Evolutionary conservation across 2,113 vertebrate species (phyloP).

Genomic region (Pseudorectes ferrugineus): DNA sequence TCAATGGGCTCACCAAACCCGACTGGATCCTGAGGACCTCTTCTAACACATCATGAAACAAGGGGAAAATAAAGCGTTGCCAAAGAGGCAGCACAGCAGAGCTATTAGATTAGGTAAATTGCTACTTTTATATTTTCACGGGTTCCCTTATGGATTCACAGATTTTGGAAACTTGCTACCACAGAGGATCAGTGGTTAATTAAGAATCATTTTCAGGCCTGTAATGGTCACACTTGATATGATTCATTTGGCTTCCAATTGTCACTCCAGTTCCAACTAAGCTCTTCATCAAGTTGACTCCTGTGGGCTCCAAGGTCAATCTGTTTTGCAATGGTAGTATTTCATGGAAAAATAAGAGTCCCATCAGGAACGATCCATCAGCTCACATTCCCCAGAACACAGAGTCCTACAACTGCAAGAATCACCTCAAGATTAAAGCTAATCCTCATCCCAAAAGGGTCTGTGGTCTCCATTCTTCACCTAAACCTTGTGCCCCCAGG

Average conservation of each 20-base stretch:
- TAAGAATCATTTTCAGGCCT: slow-evolving; percentile 79
- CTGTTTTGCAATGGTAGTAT: slow-evolving; percentile 62
- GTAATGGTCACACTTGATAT: slow-evolving; percentile 79
- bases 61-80: slow-evolving; percentile 2
- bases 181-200: slow-evolving; percentile 83
- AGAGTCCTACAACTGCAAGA: slow-evolving; percentile 64
- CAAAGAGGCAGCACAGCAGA: neutral
- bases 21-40: neutral
- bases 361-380: slow-evolving; percentile 56
- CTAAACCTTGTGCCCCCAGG: slow-evolving; percentile 69
- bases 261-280: slow-evolving; percentile 79
- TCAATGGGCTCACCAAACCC: neutral
- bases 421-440: slow-evolving; percentile 80
- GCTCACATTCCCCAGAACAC: slow-evolving; percentile 50
- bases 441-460: slow-evolving; percentile 75
- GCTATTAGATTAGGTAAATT: slow-evolving; percentile 68
- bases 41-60: neutral
- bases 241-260: slow-evolving; percentile 82
- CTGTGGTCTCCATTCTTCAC: slow-evolving; percentile 66
- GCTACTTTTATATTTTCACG: slow-evolving; percentile 46
- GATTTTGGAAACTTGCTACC: slow-evolving; percentile 73
- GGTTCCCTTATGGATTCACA: slow-evolving; percentile 67
- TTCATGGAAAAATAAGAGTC: slow-evolving; percentile 51
- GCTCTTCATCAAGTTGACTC: slow-evolving; percentile 73
- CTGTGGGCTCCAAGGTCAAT: slow-evolving; percentile 81